phyloP scores from a whole-genome alignment of 2,113 vertebrate species.

The Marmota monax region DNA sequence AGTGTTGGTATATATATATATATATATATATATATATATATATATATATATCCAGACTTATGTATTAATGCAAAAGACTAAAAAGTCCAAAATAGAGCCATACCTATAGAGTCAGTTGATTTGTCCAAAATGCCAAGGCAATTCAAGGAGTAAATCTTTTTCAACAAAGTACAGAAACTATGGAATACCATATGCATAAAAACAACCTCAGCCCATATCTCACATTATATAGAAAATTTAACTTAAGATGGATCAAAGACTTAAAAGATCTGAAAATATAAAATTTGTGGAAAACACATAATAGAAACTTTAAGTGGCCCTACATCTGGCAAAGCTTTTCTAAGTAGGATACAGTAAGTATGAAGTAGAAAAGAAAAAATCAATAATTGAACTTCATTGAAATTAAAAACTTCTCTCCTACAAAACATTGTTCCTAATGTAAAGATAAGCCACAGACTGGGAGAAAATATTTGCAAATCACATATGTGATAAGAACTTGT shows the following conservation, averaged over 20 bases:
- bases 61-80: not conserved
- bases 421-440: not conserved
- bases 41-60: not conserved
- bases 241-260: not conserved
- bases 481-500: not conserved
- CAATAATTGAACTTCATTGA: conserved; percentile 1
- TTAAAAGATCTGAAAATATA: conserved; percentile 20
- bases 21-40: not conserved
- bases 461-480: conserved; percentile 39
- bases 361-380: conserved; percentile 17
- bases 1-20: not conserved
- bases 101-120: not conserved
- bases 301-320: not conserved
- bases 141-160: not conserved
- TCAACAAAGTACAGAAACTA: conserved; percentile 29
- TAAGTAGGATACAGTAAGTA: not conserved
- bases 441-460: not conserved
- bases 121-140: not conserved
- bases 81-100: not conserved
- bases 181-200: not conserved
- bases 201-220: not conserved
- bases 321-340: conserved; percentile 31
- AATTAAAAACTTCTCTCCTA: not conserved
- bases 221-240: not conserved
- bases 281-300: not conserved